Evolutionary conservation across 2,113 vertebrate genomes (phyloP).

Genomic region (Chaetodon trifascialis): DNA sequence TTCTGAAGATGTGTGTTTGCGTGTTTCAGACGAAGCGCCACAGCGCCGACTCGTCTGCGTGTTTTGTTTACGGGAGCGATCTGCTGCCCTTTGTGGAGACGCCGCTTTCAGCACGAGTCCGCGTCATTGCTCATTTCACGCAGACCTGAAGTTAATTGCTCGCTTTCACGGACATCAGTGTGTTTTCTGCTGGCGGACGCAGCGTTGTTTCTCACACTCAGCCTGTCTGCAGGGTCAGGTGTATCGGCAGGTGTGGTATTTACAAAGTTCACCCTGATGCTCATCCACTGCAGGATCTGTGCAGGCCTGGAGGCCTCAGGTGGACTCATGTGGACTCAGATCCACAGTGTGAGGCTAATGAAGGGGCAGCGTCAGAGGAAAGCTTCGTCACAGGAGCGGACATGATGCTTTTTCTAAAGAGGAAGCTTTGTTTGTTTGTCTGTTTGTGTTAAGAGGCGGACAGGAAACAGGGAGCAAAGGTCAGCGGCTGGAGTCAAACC

Average conservation of each 20-base stretch:
- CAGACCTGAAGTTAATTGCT: slow-evolving; percentile 43
- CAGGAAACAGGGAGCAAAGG: too few species aligned
- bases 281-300: slow-evolving; percentile 14
- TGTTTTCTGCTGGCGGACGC: slow-evolving; percentile 23
- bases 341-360: neutral
- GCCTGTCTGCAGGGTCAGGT: neutral
- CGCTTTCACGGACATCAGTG: slow-evolving; percentile 26
- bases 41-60: slow-evolving; percentile 12
- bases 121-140: slow-evolving; percentile 52
- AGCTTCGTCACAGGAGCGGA: too few species aligned
- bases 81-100: slow-evolving; percentile 11
- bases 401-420: too few species aligned
- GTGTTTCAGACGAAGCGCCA: slow-evolving; percentile 11
- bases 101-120: neutral
- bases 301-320: neutral
- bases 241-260: slow-evolving; percentile 67
- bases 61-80: slow-evolving; percentile 22
- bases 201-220: neutral
- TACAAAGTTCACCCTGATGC: slow-evolving; percentile 53
- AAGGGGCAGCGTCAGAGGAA: neutral
- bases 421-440: too few species aligned
- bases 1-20: slow-evolving; percentile 27
- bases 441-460: too few species aligned
- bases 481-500: too few species aligned
- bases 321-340: neutral